phyloP scores from a whole-genome alignment of 2,888 invertebrate species.

The Drosophila glabriapex region DNA sequence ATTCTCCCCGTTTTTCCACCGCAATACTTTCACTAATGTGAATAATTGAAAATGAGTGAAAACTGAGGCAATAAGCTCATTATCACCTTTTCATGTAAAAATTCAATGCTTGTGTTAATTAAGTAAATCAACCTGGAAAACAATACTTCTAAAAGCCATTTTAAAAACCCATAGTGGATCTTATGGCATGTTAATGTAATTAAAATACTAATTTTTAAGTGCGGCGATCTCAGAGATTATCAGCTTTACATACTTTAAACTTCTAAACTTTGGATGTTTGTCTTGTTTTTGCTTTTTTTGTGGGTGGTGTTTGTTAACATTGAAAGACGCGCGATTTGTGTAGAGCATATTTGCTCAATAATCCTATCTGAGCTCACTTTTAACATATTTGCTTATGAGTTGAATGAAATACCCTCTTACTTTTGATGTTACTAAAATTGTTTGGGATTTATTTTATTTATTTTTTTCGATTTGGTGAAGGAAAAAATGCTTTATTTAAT shows the following conservation, averaged over 20 bases:
- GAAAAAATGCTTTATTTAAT: constrained; percentile 39
- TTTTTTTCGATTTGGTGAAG: not conserved
- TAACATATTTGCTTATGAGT: constrained; percentile 2
- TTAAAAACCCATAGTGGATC: not conserved
- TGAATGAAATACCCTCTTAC: constrained; percentile 19
- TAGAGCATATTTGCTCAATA: not conserved
- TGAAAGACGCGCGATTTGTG: not conserved
- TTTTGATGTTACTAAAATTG: constrained; percentile 20
- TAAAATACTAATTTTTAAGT: not conserved
- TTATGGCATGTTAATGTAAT: not conserved
- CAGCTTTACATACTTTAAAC: not conserved
- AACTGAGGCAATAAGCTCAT: not conserved
- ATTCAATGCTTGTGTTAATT: not conserved
- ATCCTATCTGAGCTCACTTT: not conserved
- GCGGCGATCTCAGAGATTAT: not conserved
- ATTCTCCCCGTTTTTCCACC: not conserved
- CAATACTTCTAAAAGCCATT: not conserved
- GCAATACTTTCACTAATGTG: not conserved
- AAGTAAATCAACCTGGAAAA: not conserved
- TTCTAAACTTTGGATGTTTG: not conserved
- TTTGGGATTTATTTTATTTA: not conserved
- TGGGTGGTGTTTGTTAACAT: not conserved
- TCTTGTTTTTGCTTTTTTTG: not conserved
- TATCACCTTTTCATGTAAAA: not conserved
- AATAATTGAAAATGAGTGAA: not conserved